Base-by-base conservation (phyloP, 2,888 invertebrate species). In the Macrophya annulata region DNA sequence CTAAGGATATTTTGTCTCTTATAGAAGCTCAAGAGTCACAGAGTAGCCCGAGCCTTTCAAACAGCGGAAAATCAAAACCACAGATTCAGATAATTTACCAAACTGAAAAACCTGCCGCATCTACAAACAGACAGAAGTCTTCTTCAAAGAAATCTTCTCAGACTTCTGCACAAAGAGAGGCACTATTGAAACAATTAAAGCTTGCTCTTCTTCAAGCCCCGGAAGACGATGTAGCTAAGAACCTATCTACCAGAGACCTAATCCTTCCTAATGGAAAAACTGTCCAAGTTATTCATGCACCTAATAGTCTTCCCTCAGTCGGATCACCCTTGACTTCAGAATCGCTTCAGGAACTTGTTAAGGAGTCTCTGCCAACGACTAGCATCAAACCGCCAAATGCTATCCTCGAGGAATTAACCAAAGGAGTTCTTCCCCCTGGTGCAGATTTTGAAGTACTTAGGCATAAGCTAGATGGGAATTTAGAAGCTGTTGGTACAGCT, bases 401-500 rank as follows among this genome's bases (percentile, higher is more conserved):
- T 31, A 95, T 97, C 3, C 95, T 98, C 10, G 97, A 97, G 81
- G 97, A 98, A 90, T 93, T 98, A 72, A 97, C 97, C 0, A 97
- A 96, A 92, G 97, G 96, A 0, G 96, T 97, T 0, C 93, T 97
- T 86, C 97, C 97, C 1, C 96, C 96, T 0, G 97, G 96, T 1
- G 96, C 97, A 0, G 96, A 98, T 89, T 98, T 96, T 89, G 97
- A 98, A 92, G 94, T 98, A 0, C 95, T 97, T n/a, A 96, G 96
- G 90, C 97, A 97, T 84, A 95, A 96, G 25, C 96, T 96, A 72
- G 96, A 96, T 87, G 97, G 97, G 1, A 96, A 96, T 89, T 93
- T 97, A 0, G 97, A 97, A 89, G 96, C 96, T 90, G 95, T 97
- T 0, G 94, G 95, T 0, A 96, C 96, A 85, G 92, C 95, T 65